A percentile compares a stretch with the other conserved stretches of the same genome.
Conservation (phyloP, 1,140 invertebrate genomes). For the Drosophila mauritiana region DNA sequence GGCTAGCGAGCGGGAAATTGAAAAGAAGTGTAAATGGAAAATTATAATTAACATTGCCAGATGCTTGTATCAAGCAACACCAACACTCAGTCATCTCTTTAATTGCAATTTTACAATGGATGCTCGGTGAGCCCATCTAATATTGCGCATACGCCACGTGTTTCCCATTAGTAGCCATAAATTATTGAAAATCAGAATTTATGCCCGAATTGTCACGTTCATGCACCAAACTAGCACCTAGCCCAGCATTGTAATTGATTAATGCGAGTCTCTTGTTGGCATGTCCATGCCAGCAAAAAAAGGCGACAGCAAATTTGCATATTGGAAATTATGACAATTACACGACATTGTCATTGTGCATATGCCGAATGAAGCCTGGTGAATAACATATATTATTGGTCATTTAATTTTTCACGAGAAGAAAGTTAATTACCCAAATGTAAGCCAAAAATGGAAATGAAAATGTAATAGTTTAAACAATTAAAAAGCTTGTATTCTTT, state of each 20-base stretch:
- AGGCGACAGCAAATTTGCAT: conserved; percentile 34
- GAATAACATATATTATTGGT: conserved; percentile 5
- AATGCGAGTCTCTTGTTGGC: conserved; percentile 57
- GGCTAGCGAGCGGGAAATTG: conserved; percentile 38
- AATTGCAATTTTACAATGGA: conserved; percentile 34
- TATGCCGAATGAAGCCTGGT: conserved; percentile 23
- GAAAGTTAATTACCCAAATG: not conserved
- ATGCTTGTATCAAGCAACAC: conserved; percentile 23
- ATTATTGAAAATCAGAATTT: conserved; percentile 76
- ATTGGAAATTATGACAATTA: conserved; percentile 51
- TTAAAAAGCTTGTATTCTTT: no score
- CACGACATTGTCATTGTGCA: conserved; percentile 33
- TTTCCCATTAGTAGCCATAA: conserved; percentile 72
- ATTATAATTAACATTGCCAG: conserved; percentile 78
- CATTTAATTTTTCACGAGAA: not conserved
- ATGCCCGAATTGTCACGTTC: conserved; percentile 72
- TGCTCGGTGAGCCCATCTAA: conserved; percentile 31
- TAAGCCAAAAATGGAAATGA: no score
- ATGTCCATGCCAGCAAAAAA: conserved; percentile 28
- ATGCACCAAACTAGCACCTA: conserved; percentile 50
- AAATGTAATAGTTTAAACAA: no score
- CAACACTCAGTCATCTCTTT: conserved; percentile 18
- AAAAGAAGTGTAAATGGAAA: conserved; percentile 66
- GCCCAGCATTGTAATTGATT: conserved; percentile 52
- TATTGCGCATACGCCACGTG: conserved; percentile 70